phyloP scores from a whole-genome alignment of 2,113 vertebrate species.

The Calidris pygmaea region DNA sequence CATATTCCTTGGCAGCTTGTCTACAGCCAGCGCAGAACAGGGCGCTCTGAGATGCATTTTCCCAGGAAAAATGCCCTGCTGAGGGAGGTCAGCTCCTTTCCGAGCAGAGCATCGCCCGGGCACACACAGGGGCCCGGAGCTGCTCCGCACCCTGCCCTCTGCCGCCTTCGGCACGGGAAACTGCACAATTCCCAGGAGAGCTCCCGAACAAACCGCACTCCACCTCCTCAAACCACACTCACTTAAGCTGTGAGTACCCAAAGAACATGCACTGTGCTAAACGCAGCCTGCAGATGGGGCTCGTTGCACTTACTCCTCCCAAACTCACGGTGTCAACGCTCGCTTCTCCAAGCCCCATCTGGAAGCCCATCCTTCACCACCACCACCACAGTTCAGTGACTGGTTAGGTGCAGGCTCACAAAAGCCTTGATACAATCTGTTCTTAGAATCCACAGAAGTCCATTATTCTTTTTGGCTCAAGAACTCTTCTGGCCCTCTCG shows the following conservation, averaged over 20 bases:
- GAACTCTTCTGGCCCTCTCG: neutral
- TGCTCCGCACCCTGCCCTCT: fast-evolving
- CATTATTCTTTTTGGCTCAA: neutral
- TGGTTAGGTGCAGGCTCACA: neutral
- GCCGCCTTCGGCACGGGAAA: neutral
- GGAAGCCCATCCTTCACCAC: neutral
- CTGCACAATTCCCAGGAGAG: neutral
- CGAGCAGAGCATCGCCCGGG: neutral
- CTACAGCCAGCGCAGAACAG: neutral
- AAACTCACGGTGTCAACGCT: neutral
- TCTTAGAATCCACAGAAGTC: neutral
- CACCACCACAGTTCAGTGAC: neutral
- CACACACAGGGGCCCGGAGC: neutral
- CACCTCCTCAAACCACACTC: fast-evolving
- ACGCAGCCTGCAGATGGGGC: no score
- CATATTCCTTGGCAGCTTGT: neutral
- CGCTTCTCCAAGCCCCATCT: neutral
- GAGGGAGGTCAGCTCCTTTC: neutral
- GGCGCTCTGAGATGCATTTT: fast-evolving
- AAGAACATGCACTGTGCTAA: fast-evolving
- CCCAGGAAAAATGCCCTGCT: neutral
- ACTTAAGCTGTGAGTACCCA: neutral
- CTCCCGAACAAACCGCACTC: neutral
- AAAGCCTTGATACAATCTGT: neutral
- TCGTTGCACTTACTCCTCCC: fast-evolving